phyloP scores from a whole-genome alignment of 2,797 vertebrate species.

The Lacerta agilis region DNA sequence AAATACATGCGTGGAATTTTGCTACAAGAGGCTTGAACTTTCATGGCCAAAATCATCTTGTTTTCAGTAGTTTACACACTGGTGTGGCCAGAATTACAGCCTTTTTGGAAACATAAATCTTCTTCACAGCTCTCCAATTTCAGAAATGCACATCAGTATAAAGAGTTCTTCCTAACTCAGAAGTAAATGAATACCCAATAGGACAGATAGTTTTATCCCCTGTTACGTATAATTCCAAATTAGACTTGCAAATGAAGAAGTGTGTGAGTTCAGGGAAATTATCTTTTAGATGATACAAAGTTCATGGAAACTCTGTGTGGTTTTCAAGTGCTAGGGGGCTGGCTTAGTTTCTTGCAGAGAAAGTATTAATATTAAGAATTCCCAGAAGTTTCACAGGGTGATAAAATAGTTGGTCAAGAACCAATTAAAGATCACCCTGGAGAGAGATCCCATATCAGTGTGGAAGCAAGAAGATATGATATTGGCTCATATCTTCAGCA shows the following conservation, averaged over 20 bases:
- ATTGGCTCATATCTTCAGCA: not conserved
- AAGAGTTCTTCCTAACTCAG: not conserved
- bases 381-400: constrained; percentile 19
- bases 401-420: constrained; percentile 11
- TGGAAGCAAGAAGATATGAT: not conserved
- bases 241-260: not conserved
- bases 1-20: not conserved
- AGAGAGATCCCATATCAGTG: not conserved
- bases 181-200: not conserved
- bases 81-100: not conserved
- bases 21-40: not conserved
- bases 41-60: not conserved
- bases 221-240: not conserved
- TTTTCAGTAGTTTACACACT: not conserved
- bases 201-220: not conserved
- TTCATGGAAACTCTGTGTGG: not conserved
- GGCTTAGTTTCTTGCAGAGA: not conserved
- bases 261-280: not conserved
- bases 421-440: not conserved
- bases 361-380: not conserved
- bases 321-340: not conserved
- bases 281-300: not conserved
- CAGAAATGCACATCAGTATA: not conserved
- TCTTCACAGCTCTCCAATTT: not conserved
- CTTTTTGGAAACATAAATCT: not conserved